Conservation (phyloP, 2,888 invertebrate genomes). For the Agrochola litura region DNA sequence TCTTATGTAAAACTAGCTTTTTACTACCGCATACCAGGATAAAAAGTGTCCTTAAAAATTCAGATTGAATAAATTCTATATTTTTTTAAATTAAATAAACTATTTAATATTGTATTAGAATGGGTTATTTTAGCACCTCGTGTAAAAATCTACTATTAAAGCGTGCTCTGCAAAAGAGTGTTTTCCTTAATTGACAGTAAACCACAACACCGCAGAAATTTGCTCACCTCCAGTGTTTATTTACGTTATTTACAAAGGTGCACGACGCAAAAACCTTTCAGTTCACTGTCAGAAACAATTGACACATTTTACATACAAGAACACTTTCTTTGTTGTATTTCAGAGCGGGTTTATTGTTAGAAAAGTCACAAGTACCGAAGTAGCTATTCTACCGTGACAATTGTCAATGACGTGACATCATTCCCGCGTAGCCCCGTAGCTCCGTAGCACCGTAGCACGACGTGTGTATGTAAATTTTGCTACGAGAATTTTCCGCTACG, state of each 20-base stretch:
- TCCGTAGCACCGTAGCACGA: slow-evolving; percentile 27
- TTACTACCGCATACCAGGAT: too few relatives aligned
- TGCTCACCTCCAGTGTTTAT: background rate
- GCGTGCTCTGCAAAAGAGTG: background rate
- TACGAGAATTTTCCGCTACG: slow-evolving; percentile 51
- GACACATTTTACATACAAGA: slow-evolving; percentile 38
- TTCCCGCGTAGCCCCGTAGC: slow-evolving; percentile 32
- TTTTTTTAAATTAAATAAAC: too few relatives aligned
- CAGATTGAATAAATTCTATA: too few relatives aligned
- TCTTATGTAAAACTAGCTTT: too few relatives aligned
- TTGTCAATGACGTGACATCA: slow-evolving; percentile 46
- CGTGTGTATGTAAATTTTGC: slow-evolving; percentile 35
- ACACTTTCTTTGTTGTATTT: slow-evolving; percentile 47
- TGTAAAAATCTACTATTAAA: too few relatives aligned
- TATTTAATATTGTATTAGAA: too few relatives aligned
- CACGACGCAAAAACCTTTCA: slow-evolving; percentile 9
- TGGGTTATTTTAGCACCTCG: too few relatives aligned
- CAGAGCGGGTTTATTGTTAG: slow-evolving; percentile 26
- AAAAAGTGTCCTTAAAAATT: too few relatives aligned
- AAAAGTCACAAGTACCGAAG: slow-evolving; percentile 10
- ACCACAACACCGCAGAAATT: background rate
- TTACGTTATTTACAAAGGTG: slow-evolving; percentile 2
- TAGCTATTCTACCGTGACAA: slow-evolving; percentile 34
- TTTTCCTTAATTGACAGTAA: background rate
- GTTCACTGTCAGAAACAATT: slow-evolving; percentile 36